Evolutionary conservation across 2,113 vertebrate species (phyloP).

Genomic region (Apeltes quadracus): DNA sequence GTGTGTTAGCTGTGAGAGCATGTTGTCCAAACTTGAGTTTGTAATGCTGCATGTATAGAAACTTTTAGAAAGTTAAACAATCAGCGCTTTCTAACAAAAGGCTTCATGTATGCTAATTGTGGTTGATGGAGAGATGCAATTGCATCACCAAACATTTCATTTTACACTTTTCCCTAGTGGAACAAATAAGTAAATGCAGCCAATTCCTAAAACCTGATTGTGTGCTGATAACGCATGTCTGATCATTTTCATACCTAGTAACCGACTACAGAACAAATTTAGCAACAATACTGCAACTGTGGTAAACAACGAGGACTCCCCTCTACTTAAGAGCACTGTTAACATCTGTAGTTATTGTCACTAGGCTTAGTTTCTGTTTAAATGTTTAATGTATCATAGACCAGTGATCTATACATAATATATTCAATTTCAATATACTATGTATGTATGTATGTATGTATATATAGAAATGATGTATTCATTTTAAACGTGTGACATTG

Average conservation of each 20-base stretch:
- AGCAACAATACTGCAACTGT: not conserved
- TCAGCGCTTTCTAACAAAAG: not conserved
- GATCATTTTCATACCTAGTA: not conserved
- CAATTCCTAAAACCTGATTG: not conserved
- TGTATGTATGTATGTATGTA: not conserved
- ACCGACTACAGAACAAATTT: not conserved
- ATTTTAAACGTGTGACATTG: not conserved
- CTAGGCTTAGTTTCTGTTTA: not conserved
- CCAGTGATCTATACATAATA: not conserved
- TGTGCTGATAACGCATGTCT: not conserved
- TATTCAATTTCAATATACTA: not conserved
- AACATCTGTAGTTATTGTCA: constrained; percentile 6
- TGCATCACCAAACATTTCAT: not conserved
- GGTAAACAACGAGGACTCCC: not conserved
- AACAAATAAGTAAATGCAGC: constrained; percentile 13
- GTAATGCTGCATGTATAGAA: constrained; percentile 18
- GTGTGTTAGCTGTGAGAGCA: not conserved
- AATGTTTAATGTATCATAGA: constrained; percentile 15
- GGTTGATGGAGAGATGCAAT: not conserved
- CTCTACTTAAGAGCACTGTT: constrained; percentile 1
- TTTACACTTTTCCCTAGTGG: constrained; percentile 4
- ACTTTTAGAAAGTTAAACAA: constrained; percentile 5
- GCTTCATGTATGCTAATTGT: not conserved
- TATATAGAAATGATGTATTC: not conserved
- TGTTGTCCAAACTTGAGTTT: not conserved